Conservation (phyloP, 2,797 vertebrate species). For the Tauraco hartlaubi region DNA sequence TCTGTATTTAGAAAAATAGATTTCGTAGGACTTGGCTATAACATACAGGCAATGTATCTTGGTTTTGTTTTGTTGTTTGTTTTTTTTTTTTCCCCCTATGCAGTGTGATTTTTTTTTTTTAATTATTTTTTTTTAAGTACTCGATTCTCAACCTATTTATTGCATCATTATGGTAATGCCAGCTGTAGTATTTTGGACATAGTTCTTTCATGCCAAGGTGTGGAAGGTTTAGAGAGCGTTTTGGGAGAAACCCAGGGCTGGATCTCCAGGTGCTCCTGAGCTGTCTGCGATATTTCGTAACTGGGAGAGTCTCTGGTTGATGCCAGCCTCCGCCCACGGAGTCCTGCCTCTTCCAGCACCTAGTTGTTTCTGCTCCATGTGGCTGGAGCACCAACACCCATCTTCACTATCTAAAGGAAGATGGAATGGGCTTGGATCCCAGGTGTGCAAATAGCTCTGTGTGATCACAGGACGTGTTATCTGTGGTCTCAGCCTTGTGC, state of each 20-base stretch:
- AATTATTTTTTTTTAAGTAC: background rate
- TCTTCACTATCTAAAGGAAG: background rate
- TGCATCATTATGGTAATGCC: background rate
- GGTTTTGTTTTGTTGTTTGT: too few species aligned
- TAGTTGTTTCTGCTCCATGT: background rate
- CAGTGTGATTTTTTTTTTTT: background rate
- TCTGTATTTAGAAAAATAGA: background rate
- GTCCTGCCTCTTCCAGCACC: background rate
- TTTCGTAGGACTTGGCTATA: background rate
- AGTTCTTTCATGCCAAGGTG: background rate
- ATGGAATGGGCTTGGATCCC: background rate
- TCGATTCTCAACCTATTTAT: background rate
- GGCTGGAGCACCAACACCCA: background rate
- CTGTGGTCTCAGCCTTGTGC: background rate
- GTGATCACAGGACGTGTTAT: accelerated
- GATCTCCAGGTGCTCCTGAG: background rate
- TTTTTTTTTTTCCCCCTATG: background rate
- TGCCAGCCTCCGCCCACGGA: background rate
- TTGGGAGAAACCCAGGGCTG: background rate
- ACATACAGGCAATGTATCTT: background rate
- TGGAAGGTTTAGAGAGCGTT: background rate
- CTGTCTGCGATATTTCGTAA: background rate
- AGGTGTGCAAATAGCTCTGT: background rate
- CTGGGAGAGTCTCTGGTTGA: background rate
- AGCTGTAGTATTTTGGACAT: background rate